Conservation (phyloP, 2,888 invertebrate species). For the Drosophila yooni region DNA sequence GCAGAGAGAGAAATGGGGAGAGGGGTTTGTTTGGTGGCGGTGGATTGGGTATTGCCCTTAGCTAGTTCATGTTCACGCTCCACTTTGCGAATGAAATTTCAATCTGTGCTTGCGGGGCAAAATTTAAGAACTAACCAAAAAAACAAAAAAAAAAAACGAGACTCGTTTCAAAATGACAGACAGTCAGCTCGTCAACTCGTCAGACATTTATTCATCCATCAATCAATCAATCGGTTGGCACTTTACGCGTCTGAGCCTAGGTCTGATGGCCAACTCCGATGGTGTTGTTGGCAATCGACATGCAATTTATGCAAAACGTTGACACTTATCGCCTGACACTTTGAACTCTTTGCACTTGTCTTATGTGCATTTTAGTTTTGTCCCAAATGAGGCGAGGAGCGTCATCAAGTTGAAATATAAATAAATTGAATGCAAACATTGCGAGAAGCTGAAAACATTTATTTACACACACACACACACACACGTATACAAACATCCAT, state of each 20-base stretch:
- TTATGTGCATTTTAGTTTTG: constrained; percentile 54
- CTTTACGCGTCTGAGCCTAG: constrained; percentile 26
- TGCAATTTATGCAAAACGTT: constrained; percentile 78
- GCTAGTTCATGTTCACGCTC: background rate
- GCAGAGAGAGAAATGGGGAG: too few species aligned
- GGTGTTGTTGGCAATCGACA: constrained; percentile 45
- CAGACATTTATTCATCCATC: constrained; percentile 42
- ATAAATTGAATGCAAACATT: constrained; percentile 67
- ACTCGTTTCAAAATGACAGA: constrained; percentile 24
- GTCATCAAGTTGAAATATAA: constrained; percentile 44
- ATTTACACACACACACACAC: constrained; percentile 24
- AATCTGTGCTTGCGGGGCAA: constrained; percentile 32
- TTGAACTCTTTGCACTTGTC: constrained; percentile 25
- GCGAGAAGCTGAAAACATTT: constrained; percentile 61
- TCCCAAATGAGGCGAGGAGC: constrained; percentile 20
- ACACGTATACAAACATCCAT: constrained; percentile 6
- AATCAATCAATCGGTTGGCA: constrained; percentile 64
- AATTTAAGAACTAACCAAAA: constrained; percentile 42
- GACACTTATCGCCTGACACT: constrained; percentile 71
- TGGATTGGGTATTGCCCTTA: constrained; percentile 1
- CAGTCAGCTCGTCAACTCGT: constrained; percentile 28
- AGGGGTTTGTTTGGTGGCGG: background rate
- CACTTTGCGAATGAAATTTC: constrained; percentile 53
- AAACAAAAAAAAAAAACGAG: background rate
- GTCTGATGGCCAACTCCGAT: constrained; percentile 27